Base-by-base conservation (phyloP, 1,140 invertebrate genomes). In the Stegodyphus mimosarum region DNA sequence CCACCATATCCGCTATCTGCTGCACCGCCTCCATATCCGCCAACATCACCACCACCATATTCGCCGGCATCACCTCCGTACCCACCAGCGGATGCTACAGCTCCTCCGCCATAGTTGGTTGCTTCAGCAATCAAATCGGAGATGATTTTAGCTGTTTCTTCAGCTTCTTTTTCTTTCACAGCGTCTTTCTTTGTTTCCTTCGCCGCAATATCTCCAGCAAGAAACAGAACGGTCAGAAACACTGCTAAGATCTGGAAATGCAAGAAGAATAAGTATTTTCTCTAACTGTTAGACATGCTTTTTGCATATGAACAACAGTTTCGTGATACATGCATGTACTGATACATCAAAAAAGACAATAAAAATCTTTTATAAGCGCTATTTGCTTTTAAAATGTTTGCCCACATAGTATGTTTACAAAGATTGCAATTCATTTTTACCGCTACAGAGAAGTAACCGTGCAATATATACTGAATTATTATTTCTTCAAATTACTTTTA, bases 41-140 rank as follows among this genome's bases (percentile, higher is more conserved):
- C 83, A 15, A 4, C 72, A 4, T 10, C 77, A 17, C 33, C 33
- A 3, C 78, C 78, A 11, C 72, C 64, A 55, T 55, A 48, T 73
- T 63, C 73, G 6, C 64, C 83, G 33, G 50, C 83, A 50, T 70
- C 83, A 2, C 84, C 86, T 7, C 84, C 84, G 5, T 87, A 83
- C 48, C 86, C 84, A 6, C 73, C 75, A 33, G 53, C 83, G 9
- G 79, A 73, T 48, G 67, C 77, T 74, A 71, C 80, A 17, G 81
- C 15, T 7, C 72, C 81, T 60, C 83, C 83, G 49, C 83, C 83
- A 86, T 86, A 86, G 33, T 86, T 86, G 75, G 83, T 86, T 86
- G 83, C 83, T 51, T 86, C 83, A 50, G 83, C 83, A 72, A 86
- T 60, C 83, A 86, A 72, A 48, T 86, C 83, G 9, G 83, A 77